Base-by-base conservation (phyloP, 2,888 invertebrate genomes). In the Nesidiocoris tenuis region DNA sequence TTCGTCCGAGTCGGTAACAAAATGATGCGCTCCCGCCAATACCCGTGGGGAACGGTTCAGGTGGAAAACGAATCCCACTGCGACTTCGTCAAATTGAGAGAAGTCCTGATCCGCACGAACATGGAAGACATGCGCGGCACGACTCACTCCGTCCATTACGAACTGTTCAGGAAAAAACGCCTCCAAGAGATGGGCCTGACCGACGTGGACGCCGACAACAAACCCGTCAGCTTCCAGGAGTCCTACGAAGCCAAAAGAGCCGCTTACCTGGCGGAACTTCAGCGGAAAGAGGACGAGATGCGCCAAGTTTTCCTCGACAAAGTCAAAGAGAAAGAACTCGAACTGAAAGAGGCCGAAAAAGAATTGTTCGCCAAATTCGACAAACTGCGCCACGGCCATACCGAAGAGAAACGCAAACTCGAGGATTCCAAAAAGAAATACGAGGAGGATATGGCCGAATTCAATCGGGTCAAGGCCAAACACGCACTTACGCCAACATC, bases 121-220 rank as follows among this genome's bases (percentile, higher is more conserved):
- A 99, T 99, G 96, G 98, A 99, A 86, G 98, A 98, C 84, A 93
- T 99, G 91, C 88, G 98, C 77, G 98, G 98, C 84, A 94, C 96
- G 85, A 99, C 99, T 9, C 98, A 99, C 85, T 90, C 91, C 79
- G 89, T 90, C 0, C 98, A 98, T 85, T 99, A 98, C 86, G 99
- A 99, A 86, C 87, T 97, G 68, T 99, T 98, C 86, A 89, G 99
- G 0, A 92, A 94, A 82, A 91, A 91, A 78, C 88, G 95, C 22
- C 87, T 96, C 77, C 93, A 94, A 85, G 80, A 88, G 86, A 95
- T 95, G 95, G 97, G 97, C 80, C 97, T 97, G 85, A 92, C 91
- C 79, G 97, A 97, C 84, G 94, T 95, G 0, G 95, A 95, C 82
- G 92, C 92, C 22, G 94, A 95, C 81, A 95, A 95, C 83, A 94